Evolutionary conservation across 2,888 invertebrate genomes (phyloP).

Genomic region (Dione juno): DNA sequence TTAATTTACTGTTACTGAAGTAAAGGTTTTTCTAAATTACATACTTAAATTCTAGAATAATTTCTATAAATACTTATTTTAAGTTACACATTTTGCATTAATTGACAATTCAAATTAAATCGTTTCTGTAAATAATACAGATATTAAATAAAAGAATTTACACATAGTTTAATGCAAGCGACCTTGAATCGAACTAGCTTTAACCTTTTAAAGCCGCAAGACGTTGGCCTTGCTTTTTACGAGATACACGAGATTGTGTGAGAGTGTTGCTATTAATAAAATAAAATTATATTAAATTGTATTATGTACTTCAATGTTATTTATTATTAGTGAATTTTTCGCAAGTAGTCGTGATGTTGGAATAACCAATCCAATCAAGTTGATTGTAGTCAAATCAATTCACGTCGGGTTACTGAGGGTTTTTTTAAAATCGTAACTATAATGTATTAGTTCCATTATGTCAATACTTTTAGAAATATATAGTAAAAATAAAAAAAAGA

Average conservation of each 20-base stretch:
- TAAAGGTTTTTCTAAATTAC: neutral
- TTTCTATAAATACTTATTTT: no score
- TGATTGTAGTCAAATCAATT: neutral
- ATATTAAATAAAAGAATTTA: slow-evolving; percentile 14
- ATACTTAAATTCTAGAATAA: neutral
- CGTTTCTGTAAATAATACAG: slow-evolving; percentile 15
- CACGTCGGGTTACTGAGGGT: no score
- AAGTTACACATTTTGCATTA: neutral
- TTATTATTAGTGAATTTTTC: slow-evolving; percentile 1
- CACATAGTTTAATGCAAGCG: slow-evolving; percentile 33
- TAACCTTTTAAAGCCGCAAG: slow-evolving; percentile 43
- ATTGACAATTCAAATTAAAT: slow-evolving; percentile 12
- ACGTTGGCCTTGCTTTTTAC: slow-evolving; percentile 43
- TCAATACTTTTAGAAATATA: no score
- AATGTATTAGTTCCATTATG: no score
- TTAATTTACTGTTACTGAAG: no score
- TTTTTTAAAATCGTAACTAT: no score
- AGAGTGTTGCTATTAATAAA: slow-evolving; percentile 33
- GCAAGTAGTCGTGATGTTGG: slow-evolving; percentile 2
- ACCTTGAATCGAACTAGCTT: slow-evolving; percentile 41
- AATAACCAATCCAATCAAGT: slow-evolving; percentile 1
- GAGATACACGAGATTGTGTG: slow-evolving; percentile 38
- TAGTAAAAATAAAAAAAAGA: no score
- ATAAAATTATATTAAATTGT: slow-evolving; percentile 15
- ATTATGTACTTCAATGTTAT: slow-evolving; percentile 15